Evolutionary conservation across 2,797 vertebrate genomes (phyloP).

Genomic region (Falco biarmicus): DNA sequence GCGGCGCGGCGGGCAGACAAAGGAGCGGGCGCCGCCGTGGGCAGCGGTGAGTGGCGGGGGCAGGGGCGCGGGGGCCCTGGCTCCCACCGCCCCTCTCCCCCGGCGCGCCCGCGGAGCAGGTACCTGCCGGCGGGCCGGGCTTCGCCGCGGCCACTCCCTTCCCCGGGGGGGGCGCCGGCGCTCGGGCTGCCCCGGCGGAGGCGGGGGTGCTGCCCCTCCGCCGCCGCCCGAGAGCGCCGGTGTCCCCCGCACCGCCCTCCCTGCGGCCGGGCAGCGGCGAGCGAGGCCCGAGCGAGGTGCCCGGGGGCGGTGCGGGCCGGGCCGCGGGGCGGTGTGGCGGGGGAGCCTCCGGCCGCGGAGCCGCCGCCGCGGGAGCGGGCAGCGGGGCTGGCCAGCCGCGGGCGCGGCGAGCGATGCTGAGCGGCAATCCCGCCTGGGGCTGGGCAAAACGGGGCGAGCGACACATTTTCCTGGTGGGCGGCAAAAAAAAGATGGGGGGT

Average conservation of each 20-base stretch:
- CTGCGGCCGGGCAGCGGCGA: not conserved
- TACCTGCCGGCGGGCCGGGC: not conserved
- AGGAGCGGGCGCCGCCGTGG: conserved; percentile 1
- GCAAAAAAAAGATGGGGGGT: no score
- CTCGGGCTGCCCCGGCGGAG: no score
- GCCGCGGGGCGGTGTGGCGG: not conserved
- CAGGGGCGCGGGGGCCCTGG: no score
- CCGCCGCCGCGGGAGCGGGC: not conserved
- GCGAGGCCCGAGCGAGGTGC: not conserved
- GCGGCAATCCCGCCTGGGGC: not conserved
- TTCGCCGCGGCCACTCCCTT: not conserved
- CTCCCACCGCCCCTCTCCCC: not conserved
- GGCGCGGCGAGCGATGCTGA: not conserved
- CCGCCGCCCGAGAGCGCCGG: not conserved
- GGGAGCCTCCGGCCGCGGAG: not conserved
- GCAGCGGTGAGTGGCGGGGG: conserved; percentile 17
- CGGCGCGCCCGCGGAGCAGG: not conserved
- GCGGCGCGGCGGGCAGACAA: conserved; percentile 20
- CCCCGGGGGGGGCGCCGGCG: not conserved
- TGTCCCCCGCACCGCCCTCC: not conserved
- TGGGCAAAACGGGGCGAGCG: not conserved
- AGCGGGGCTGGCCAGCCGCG: not conserved
- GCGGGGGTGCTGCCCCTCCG: no score
- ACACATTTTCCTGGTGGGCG: not conserved
- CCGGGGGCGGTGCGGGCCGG: not conserved